These are phyloP conservation scores for Uropsilus gracilis DNA, from an alignment of 2,113 vertebrate genomes.

Conservation along the genomic window DNA sequence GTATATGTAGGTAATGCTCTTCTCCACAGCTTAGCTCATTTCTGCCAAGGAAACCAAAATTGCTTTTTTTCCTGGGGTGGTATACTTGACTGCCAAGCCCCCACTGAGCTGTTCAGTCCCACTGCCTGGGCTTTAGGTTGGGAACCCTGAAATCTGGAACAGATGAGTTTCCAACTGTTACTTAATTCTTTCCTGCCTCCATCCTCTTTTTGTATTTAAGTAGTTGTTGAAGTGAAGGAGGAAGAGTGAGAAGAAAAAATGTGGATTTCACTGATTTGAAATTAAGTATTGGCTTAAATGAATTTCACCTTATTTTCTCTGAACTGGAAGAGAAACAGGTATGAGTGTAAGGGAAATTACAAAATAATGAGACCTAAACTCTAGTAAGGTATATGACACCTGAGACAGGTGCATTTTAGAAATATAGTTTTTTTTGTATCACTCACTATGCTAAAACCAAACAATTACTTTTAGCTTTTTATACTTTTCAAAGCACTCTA, in stretches of 20 bases:
- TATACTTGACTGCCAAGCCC: not conserved
- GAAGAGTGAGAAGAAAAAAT: not conserved
- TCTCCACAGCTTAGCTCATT: not conserved
- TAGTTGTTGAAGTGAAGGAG: not conserved
- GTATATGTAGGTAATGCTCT: not conserved
- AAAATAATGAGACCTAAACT: not conserved
- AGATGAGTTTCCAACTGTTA: not conserved
- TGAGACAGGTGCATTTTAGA: not conserved
- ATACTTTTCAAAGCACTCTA: not conserved
- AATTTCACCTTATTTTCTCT: not conserved
- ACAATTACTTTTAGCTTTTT: not conserved
- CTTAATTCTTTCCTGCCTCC: not conserved
- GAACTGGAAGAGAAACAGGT: not conserved
- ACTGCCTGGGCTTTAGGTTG: not conserved
- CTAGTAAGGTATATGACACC: not conserved
- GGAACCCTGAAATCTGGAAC: not conserved
- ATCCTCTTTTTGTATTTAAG: not conserved
- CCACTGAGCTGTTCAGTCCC: not conserved
- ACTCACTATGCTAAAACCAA: constrained; percentile 5
- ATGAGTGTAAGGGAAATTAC: not conserved
- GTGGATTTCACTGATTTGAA: not conserved
- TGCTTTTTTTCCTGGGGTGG: constrained; percentile 11
- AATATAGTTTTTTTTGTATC: not conserved
- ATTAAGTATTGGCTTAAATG: not conserved
- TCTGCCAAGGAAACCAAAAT: not conserved